These are phyloP conservation scores for Eulemur rufifrons DNA, from an alignment of 2,113 vertebrate species.

Conservation along the genomic window DNA sequence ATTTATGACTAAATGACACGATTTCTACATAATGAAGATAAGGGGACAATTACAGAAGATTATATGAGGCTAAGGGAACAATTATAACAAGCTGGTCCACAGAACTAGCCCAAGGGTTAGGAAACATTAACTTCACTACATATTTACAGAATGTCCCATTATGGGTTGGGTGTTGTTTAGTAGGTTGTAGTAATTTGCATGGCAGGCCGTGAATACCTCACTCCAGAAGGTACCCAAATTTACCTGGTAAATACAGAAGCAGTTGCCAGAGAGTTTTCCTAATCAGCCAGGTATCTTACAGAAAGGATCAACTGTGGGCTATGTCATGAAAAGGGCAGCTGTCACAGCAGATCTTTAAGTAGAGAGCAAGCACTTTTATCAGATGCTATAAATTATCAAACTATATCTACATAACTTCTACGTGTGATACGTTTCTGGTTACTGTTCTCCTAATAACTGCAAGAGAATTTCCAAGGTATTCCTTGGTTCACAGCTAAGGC, in stretches of 20 bases:
- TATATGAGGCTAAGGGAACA: not conserved
- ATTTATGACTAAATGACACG: not conserved
- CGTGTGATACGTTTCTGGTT: not conserved
- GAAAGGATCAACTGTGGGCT: not conserved
- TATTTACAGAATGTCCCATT: not conserved
- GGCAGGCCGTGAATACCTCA: not conserved
- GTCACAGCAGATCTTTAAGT: not conserved
- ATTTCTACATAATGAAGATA: not conserved
- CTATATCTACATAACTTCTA: not conserved
- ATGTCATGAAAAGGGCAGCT: not conserved
- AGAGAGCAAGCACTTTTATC: not conserved
- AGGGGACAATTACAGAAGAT: not conserved
- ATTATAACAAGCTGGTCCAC: not conserved
- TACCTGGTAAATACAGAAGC: not conserved
- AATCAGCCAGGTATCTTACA: not conserved
- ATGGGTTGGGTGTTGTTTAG: not conserved
- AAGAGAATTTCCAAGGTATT: slow-evolving; percentile 3
- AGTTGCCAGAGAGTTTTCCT: not conserved
- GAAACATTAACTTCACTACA: not conserved
- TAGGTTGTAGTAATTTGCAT: not conserved
- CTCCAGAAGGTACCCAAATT: not conserved
- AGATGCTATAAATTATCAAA: not conserved
- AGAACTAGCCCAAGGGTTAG: not conserved
- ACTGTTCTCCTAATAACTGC: not conserved
- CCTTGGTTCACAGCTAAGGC: not conserved